phyloP scores from a whole-genome alignment of 1,140 invertebrate genomes.

The Xylocopa sonorina region DNA sequence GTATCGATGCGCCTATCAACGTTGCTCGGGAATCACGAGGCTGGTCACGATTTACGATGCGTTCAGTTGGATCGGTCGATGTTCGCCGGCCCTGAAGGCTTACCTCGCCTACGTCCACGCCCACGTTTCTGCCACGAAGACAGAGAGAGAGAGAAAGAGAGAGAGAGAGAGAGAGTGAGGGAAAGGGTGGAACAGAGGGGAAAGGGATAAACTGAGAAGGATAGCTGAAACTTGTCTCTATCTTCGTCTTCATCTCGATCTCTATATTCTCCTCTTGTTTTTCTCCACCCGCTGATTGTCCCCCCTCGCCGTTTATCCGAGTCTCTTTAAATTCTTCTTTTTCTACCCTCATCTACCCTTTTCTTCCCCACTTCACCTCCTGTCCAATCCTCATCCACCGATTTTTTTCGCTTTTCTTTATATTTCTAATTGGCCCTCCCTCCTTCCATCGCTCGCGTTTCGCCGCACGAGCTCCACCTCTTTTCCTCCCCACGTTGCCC shows the following conservation, averaged over 20 bases:
- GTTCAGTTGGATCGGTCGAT: conserved; percentile 61
- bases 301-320: not conserved
- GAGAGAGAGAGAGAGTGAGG: not conserved
- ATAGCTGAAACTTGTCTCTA: conserved; percentile 38
- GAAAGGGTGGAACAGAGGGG: conserved; percentile 17
- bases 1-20: conserved; percentile 50
- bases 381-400: not conserved
- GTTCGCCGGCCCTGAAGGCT: conserved; percentile 67
- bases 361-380: too few relatives aligned
- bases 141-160: conserved; percentile 20
- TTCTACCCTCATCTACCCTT: not conserved
- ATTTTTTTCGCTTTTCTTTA: conserved; percentile 6
- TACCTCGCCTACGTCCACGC: conserved; percentile 70
- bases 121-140: conserved; percentile 56
- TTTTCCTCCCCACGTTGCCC: not conserved
- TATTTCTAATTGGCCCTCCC: conserved; percentile 19
- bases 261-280: not conserved
- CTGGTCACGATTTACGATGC: conserved; percentile 59
- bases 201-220: conserved; percentile 22
- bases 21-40: conserved; percentile 22
- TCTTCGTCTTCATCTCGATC: conserved; percentile 35
- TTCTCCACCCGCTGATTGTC: not conserved
- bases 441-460: not conserved
- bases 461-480: not conserved
- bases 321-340: conserved; percentile 27